Percentiles rank a stretch among this genome's conserved stretches.
Evolutionary conservation across 2,113 vertebrate species (phyloP).

Genomic region (Siniperca knerii): DNA sequence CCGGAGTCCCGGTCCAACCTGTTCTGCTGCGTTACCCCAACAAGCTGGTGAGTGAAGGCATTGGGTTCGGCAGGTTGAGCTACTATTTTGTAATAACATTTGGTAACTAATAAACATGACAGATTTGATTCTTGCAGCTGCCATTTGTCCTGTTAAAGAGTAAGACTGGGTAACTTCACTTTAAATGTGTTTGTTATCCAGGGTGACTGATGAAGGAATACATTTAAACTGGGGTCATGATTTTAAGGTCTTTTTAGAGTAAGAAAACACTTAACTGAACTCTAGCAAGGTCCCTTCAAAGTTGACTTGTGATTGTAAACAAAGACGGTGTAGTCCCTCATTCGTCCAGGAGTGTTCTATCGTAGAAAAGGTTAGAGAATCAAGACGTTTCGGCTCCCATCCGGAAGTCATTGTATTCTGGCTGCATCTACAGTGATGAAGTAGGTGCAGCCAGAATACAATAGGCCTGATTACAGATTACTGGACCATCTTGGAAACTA

Average conservation of each 20-base stretch:
- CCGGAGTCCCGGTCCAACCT: constrained; percentile 91
- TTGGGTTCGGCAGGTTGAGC: rapidly evolving
- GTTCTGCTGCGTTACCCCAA: constrained; percentile 91
- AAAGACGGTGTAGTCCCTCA: background rate
- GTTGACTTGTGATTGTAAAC: background rate
- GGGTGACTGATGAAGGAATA: background rate
- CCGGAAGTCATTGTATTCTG: no score
- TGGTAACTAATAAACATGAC: background rate
- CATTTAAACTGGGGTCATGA: background rate
- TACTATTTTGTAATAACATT: background rate
- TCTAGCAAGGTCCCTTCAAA: background rate
- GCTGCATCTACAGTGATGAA: no score
- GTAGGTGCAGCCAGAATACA: no score
- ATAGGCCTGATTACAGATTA: no score
- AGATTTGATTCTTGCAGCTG: background rate
- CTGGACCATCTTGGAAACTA: no score
- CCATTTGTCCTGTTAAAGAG: background rate
- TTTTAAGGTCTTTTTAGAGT: background rate
- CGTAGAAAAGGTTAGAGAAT: no score
- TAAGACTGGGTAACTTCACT: background rate
- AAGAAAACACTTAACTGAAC: background rate
- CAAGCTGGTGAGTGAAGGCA: constrained; percentile 84
- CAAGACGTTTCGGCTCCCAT: no score
- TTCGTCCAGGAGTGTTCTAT: no score
- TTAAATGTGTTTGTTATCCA: background rate